A percentile compares a stretch with the other conserved stretches of the same genome.
These are phyloP conservation scores for Zaprionus tsacasi DNA, from an alignment of 1,140 invertebrate genomes.

Conservation along the genomic window DNA sequence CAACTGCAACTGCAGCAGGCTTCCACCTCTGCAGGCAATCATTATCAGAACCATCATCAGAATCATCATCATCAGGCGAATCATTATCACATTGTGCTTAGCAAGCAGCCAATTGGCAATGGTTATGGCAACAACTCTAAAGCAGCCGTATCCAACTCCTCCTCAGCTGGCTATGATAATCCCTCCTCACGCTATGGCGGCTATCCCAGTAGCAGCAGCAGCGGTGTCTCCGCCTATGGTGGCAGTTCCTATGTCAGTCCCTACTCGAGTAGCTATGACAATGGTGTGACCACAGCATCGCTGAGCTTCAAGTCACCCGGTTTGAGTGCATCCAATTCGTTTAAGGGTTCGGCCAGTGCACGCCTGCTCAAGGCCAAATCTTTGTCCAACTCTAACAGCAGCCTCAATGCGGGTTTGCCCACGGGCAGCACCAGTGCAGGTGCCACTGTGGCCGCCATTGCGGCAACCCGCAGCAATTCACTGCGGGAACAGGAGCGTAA, in stretches of 20 bases:
- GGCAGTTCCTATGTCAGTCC: constrained; percentile 76
- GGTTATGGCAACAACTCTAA: constrained; percentile 61
- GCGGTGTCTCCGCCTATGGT: constrained; percentile 49
- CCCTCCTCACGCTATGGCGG: constrained; percentile 59
- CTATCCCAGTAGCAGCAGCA: constrained; percentile 45
- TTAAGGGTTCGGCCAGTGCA: constrained; percentile 57
- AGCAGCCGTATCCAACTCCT: constrained; percentile 44
- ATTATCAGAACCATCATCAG: constrained; percentile 38
- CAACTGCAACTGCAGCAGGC: constrained; percentile 43
- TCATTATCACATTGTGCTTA: constrained; percentile 63
- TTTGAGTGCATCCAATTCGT: constrained; percentile 66
- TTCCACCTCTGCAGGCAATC: constrained; percentile 42
- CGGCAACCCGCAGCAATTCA: constrained; percentile 77
- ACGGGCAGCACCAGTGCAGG: constrained; percentile 34
- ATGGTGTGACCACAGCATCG: constrained; percentile 83
- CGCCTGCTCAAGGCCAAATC: constrained; percentile 69
- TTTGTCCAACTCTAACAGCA: constrained; percentile 73
- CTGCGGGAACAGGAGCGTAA: constrained; percentile 83
- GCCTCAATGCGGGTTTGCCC: constrained; percentile 50
- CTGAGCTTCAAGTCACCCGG: constrained; percentile 71
- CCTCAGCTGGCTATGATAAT: constrained; percentile 64
- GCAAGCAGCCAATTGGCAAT: constrained; percentile 48
- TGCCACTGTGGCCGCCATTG: constrained; percentile 72
- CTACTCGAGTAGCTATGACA: constrained; percentile 80
- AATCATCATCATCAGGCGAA: constrained; percentile 15